Evolutionary conservation across 2,113 vertebrate genomes (phyloP).

Genomic region (Propithecus coquereli): DNA sequence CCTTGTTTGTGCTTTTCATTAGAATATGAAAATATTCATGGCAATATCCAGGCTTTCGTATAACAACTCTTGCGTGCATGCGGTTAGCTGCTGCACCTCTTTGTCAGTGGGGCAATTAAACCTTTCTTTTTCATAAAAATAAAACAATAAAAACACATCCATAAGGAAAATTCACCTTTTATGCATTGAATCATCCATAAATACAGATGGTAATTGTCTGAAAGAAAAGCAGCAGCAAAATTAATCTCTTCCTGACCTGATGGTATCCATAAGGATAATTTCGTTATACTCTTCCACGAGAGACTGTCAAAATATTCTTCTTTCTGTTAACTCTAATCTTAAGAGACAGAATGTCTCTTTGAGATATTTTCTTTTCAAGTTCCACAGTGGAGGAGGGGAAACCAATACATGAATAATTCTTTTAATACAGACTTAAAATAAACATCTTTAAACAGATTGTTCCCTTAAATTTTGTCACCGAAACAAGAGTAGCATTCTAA

Average conservation of each 20-base stretch:
- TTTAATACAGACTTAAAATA: conserved; percentile 50
- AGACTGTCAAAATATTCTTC: conserved; percentile 57
- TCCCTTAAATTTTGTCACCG: conserved; percentile 43
- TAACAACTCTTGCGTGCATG: conserved; percentile 60
- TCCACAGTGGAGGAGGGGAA: conserved; percentile 66
- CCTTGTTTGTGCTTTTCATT: conserved; percentile 83
- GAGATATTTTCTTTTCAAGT: conserved; percentile 51
- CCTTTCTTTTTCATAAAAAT: conserved; percentile 57
- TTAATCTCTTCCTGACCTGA: conserved; percentile 64
- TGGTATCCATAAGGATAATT: conserved; percentile 52
- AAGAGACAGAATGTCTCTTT: conserved; percentile 59
- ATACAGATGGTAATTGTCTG: conserved; percentile 49
- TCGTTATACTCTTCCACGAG: conserved; percentile 45
- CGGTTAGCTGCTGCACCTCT: conserved; percentile 57
- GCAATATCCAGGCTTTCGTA: conserved; percentile 85
- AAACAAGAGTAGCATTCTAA: conserved; percentile 20
- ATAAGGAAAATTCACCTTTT: conserved; percentile 54
- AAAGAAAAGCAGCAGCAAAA: conserved; percentile 58
- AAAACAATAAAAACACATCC: conserved; percentile 56
- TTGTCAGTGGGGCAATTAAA: conserved; percentile 69
- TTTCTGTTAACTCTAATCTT: conserved; percentile 64
- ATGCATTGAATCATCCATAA: conserved; percentile 35
- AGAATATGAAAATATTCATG: conserved; percentile 86
- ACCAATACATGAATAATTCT: conserved; percentile 58
- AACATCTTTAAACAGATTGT: conserved; percentile 58